Base-by-base conservation (phyloP, 2,888 invertebrate species). In the Oscheius sp. region DNA sequence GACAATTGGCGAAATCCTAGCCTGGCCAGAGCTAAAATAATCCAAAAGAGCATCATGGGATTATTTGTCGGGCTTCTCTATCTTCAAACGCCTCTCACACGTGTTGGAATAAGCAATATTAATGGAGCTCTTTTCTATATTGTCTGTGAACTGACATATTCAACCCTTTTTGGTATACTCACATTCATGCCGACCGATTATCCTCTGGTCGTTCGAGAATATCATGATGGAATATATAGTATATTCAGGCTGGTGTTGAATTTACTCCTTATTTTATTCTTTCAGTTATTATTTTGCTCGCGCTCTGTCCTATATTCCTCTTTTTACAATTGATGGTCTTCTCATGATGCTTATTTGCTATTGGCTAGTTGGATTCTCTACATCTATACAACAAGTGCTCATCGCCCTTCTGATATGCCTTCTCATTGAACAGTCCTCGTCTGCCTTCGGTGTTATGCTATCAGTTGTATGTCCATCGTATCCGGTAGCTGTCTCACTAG, bases 31-130 rank as follows among this genome's bases (percentile, higher is more conserved):
- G 82, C 84, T 0, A 85, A 85, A 72, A 54, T 85, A 12, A 75
- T 81, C 61, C 85, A 85, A 67, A 85, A 85, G 54, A 59, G 73
- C 9, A 69, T 85, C 38, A 82, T 86, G 81, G 86, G 84, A 22
- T n/a, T 86, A 8, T 86, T 95, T 26, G 91, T 95, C 74, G 94
- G 94, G 1, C 88, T 93, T 56, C 92, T 96, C 76, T 96, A 93
- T 87, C 67, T 79, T 14, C 75, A 73, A 57, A 78, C 73, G 54
- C 91, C 74, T 8, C 62, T 78, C 9, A 74, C 71, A 0, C 47
- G 92, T 93, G 86, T 92, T 92, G 82, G 95, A 93, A 93, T 95
- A 0, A 92, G 93, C 91, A 95, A 95, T 87, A 93, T 95, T 75
- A 95, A 94, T 86, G 95, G 95, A 47, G 93, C 92, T 28, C 89